phyloP scores from a whole-genome alignment of 2,888 invertebrate species.

The Hypolimnas misippus region DNA sequence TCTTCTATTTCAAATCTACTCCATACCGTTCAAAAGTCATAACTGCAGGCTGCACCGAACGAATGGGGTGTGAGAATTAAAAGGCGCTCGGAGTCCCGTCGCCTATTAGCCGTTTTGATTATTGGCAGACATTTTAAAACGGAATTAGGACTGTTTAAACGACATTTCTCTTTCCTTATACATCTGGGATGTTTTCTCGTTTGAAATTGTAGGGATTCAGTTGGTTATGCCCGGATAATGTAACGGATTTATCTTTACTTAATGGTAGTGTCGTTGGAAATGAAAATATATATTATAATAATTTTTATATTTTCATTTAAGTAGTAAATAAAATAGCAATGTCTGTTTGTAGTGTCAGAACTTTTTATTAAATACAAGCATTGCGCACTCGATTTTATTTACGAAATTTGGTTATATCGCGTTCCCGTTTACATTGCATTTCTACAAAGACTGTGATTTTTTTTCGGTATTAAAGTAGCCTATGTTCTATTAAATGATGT shows the following conservation, averaged over 20 bases:
- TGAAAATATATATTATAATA: too few relatives aligned
- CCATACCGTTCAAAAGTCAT: slow-evolving; percentile 18
- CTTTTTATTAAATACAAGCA: too few relatives aligned
- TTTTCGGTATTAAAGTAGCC: too few relatives aligned
- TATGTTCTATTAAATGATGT: too few relatives aligned
- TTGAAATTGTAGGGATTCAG: neutral
- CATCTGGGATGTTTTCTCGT: slow-evolving; percentile 8
- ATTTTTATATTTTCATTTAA: too few relatives aligned
- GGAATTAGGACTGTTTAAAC: slow-evolving; percentile 52
- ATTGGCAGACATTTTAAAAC: slow-evolving; percentile 55
- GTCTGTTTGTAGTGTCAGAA: too few relatives aligned
- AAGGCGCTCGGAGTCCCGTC: slow-evolving; percentile 64
- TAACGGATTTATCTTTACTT: neutral
- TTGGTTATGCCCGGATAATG: too few relatives aligned
- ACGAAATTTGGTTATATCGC: too few relatives aligned
- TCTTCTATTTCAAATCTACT: slow-evolving; percentile 13
- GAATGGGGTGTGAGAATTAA: slow-evolving; percentile 83
- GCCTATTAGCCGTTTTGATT: slow-evolving; percentile 67
- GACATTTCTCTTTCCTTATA: slow-evolving; percentile 27
- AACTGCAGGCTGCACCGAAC: slow-evolving; percentile 40
- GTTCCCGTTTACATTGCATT: too few relatives aligned
- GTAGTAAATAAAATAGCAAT: too few relatives aligned
- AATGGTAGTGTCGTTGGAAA: neutral
- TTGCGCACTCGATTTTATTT: too few relatives aligned
- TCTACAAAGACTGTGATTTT: too few relatives aligned